Evolutionary conservation across 1,140 invertebrate genomes (phyloP).

Genomic region (Ptiloglossa arizonensis): DNA sequence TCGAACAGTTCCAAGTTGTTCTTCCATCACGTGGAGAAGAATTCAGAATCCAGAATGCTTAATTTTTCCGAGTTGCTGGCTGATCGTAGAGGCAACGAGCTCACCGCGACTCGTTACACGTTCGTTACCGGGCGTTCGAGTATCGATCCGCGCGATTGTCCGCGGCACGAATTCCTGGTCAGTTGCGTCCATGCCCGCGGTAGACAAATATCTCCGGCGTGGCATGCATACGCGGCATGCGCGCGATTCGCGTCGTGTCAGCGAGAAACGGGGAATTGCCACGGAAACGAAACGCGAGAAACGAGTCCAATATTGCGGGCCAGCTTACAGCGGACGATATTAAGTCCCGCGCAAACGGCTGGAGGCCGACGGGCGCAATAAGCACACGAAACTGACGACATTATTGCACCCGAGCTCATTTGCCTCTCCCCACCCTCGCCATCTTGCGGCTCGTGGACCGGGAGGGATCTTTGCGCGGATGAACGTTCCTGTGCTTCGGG

Average conservation of each 20-base stretch:
- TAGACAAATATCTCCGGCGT: conserved; percentile 32
- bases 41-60: background rate
- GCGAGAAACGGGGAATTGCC: conserved; percentile 24
- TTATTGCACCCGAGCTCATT: conserved; percentile 32
- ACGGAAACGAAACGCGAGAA: conserved; percentile 27
- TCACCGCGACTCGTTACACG: background rate
- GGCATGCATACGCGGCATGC: conserved; percentile 12
- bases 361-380: conserved; percentile 35
- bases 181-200: conserved; percentile 4
- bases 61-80: conserved; percentile 8
- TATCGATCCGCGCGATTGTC: conserved; percentile 35
- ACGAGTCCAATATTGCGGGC: conserved; percentile 40
- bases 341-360: conserved; percentile 28
- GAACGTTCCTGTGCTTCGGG: background rate
- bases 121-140: background rate
- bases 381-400: conserved; percentile 43
- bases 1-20: background rate
- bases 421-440: no score
- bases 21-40: background rate
- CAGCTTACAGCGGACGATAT: conserved; percentile 37
- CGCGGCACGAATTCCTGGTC: conserved; percentile 35
- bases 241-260: conserved; percentile 36
- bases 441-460: background rate
- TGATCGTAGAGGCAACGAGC: background rate
- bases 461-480: conserved; percentile 24